These are phyloP conservation scores for Tichodroma muraria DNA, from an alignment of 2,113 vertebrate genomes.

Conservation along the genomic window DNA sequence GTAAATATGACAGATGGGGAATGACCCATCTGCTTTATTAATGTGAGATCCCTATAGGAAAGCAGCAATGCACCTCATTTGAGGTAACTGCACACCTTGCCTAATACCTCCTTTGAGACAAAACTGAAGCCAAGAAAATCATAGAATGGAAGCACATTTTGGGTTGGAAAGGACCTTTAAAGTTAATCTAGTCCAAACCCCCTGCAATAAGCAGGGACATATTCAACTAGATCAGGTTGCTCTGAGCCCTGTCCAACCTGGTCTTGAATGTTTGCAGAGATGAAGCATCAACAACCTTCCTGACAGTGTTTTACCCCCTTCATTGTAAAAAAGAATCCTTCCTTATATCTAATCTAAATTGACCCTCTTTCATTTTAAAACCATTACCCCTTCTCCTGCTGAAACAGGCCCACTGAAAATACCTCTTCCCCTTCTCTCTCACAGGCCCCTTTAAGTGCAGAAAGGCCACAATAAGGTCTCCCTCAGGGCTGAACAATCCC, in stretches of 20 bases:
- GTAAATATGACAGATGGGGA: neutral
- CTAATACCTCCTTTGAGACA: neutral
- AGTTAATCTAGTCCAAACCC: neutral
- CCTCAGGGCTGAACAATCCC: neutral
- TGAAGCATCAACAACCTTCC: neutral
- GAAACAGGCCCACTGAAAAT: neutral
- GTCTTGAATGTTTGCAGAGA: neutral
- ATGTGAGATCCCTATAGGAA: neutral
- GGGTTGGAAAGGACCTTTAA: neutral
- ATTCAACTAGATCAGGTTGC: neutral
- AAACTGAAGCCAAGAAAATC: neutral
- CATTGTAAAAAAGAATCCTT: neutral
- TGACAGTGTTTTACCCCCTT: neutral
- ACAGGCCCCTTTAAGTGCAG: neutral
- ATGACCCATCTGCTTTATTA: neutral
- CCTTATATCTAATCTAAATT: neutral
- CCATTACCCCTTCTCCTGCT: neutral
- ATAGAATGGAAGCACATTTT: neutral
- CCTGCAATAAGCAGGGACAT: neutral
- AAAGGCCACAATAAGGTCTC: neutral
- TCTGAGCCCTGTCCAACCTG: neutral
- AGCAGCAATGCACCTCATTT: neutral
- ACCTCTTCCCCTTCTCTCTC: neutral
- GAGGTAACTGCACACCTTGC: neutral
- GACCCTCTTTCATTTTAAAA: neutral